Conservation (phyloP, 2,113 vertebrate species). For the Mola mola region DNA sequence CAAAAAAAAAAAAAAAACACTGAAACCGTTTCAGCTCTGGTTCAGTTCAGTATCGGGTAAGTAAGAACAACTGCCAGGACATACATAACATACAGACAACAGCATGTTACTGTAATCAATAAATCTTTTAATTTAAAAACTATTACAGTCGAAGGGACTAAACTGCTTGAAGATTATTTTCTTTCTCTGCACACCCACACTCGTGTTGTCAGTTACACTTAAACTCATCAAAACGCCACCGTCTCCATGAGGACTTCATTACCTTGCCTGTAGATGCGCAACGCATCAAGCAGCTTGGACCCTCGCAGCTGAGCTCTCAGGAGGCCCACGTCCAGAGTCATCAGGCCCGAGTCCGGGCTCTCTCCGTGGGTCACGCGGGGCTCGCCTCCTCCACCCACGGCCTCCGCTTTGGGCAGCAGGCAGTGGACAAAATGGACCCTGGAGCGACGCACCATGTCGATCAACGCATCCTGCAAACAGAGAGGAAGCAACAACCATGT, state of each 20-base stretch:
- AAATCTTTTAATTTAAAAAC: no score
- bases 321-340: constrained; percentile 91
- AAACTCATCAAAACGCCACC: no score
- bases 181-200: no score
- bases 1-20: no score
- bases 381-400: constrained; percentile 82
- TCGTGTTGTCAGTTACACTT: no score
- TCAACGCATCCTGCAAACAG: constrained; percentile 88
- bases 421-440: constrained; percentile 95
- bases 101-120: no score
- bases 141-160: no score
- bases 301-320: constrained; percentile 93
- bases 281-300: constrained; percentile 91
- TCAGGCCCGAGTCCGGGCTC: constrained; percentile 88
- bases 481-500: background rate
- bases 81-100: no score
- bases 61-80: no score
- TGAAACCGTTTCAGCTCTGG: no score
- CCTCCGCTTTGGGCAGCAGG: constrained; percentile 88
- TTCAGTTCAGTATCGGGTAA: no score
- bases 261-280: constrained; percentile 98
- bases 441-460: constrained; percentile 94
- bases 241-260: background rate
- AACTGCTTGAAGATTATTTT: no score
- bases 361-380: constrained; percentile 86